These are phyloP conservation scores for Epinotia ramella DNA, from an alignment of 2,888 invertebrate species.

Conservation along the genomic window DNA sequence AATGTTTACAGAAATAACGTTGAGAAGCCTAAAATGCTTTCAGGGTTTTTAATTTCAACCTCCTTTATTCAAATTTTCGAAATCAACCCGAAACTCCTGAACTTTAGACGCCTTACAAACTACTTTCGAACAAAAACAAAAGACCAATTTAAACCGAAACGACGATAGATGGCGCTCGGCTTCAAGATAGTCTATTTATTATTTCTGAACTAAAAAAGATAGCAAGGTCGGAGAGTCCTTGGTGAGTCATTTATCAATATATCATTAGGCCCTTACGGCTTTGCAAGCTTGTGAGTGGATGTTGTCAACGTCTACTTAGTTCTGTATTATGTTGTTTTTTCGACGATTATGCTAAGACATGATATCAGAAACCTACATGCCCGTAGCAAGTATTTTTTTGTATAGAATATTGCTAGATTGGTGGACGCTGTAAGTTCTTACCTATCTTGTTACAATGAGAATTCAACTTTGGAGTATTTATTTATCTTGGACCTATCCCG, in stretches of 20 bases:
- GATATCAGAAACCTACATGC: not conserved
- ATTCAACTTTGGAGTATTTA: too few relatives aligned
- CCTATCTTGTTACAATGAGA: too few relatives aligned
- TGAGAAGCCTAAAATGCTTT: not conserved
- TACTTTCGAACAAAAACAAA: slow-evolving; percentile 28
- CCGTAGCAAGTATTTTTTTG: too few relatives aligned
- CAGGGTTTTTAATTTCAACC: slow-evolving; percentile 10
- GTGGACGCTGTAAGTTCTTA: too few relatives aligned
- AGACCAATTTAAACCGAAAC: slow-evolving; percentile 22
- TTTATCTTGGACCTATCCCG: too few relatives aligned
- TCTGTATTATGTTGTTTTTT: not conserved
- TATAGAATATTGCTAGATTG: too few relatives aligned
- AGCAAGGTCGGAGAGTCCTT: slow-evolving; percentile 48
- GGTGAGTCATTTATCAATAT: slow-evolving; percentile 50
- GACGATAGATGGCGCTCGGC: slow-evolving; percentile 28
- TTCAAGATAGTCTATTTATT: slow-evolving; percentile 31
- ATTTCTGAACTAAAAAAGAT: slow-evolving; percentile 48
- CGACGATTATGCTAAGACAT: not conserved
- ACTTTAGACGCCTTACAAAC: slow-evolving; percentile 28
- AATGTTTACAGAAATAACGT: not conserved
- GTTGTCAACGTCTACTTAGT: slow-evolving; percentile 26
- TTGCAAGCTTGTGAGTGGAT: slow-evolving; percentile 19
- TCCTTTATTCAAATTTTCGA: not conserved
- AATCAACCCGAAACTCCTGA: slow-evolving; percentile 14
- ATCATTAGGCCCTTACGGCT: slow-evolving; percentile 48